A percentile compares a stretch with the other conserved stretches of the same genome.
phyloP scores from a whole-genome alignment of 2,797 vertebrate genomes.

The Zonotrichia albicollis region DNA sequence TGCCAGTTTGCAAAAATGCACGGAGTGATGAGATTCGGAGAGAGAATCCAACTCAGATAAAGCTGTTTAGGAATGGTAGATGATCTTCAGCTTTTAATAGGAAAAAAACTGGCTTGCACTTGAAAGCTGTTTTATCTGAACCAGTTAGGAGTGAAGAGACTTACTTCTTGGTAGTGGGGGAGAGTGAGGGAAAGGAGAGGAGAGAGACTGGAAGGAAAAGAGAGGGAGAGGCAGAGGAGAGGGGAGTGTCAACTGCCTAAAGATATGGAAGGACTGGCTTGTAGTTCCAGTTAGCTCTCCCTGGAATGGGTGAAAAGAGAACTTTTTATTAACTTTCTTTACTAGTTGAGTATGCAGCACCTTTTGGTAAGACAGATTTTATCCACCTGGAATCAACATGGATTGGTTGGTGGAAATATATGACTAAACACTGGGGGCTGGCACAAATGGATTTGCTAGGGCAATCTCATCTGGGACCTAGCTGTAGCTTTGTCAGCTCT shows the following conservation, averaged over 20 bases:
- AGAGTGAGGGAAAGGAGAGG: too few relatives aligned
- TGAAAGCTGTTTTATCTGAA: neutral
- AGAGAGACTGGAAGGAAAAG: neutral
- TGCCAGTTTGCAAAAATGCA: neutral
- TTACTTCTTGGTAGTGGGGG: neutral
- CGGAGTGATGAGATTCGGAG: neutral
- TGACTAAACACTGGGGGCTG: neutral
- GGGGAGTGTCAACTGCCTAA: neutral
- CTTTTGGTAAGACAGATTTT: neutral
- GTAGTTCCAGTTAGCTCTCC: neutral
- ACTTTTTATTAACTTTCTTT: neutral
- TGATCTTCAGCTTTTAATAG: neutral
- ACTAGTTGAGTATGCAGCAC: neutral
- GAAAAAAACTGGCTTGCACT: neutral
- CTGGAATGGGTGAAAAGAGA: neutral
- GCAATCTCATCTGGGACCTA: neutral
- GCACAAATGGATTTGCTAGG: neutral
- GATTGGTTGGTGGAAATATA: neutral
- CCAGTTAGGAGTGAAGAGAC: neutral
- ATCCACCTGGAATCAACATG: neutral
- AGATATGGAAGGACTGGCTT: neutral
- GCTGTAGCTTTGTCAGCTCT: neutral
- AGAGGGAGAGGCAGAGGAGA: neutral
- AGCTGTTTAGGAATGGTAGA: neutral
- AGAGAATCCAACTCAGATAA: neutral